Base-by-base conservation (phyloP, 1,140 invertebrate genomes). In the Atta texana region DNA sequence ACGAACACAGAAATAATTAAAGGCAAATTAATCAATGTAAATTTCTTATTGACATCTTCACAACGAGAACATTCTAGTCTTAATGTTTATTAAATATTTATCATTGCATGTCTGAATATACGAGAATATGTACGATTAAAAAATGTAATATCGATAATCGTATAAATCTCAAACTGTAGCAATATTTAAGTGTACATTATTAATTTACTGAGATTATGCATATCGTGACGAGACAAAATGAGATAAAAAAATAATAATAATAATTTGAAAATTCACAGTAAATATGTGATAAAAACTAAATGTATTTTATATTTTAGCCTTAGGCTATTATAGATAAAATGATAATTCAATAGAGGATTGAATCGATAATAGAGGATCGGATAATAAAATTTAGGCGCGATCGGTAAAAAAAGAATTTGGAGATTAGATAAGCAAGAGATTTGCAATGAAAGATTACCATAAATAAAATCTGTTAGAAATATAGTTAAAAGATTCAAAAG, bases 101-200 rank as follows among this genome's bases (percentile, higher is more conserved):
- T 57, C 10, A 55, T 16, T 57, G n/a, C 72, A 59, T 21, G 53
- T 76, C 53, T 75, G 72, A 16, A n/a, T 21, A 57, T 0, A 57
- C 8, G 6, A n/a, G 10, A 57, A 57, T 21, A 1, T 14, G 14
- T 5, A 18, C 0, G 44, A 5, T 63, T 28, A 31, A 28, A n/a
- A 28, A 34, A 74, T 57, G 8, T 44, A 16, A 10, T 18, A 61
- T 44, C 34, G 14, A 2, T 10, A 18, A 18, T 28, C 3, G 10
- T 24, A 39, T 28, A 59, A 39, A 24, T 24, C 4, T 74, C 14
- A 28, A 44, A 49, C n/a, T 64, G 0, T 7, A 44, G 4, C 2
- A 16, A 49, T 21, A 16, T 49, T n/a, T 51, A 49, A 31, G 4
- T 1, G 7, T 8, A 16, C 0, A 51, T 57, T 72, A 53, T 76